Conservation (phyloP, 2,888 invertebrate species). For the Aspidapion aeneum region DNA sequence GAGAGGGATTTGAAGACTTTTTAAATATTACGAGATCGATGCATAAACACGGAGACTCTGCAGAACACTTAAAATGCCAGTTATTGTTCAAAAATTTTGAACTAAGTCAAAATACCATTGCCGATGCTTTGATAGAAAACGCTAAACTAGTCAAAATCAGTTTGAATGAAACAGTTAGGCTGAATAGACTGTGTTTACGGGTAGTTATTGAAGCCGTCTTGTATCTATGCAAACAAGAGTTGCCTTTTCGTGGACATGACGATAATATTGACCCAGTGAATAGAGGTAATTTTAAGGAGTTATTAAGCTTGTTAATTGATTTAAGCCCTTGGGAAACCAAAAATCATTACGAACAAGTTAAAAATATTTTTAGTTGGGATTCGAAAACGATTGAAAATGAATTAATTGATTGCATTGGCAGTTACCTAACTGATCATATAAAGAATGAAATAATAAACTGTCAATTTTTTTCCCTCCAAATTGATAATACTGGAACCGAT, state of each 20-base stretch:
- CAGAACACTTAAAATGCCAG: slow-evolving; percentile 19
- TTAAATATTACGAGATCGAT: slow-evolving; percentile 13
- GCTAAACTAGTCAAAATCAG: slow-evolving; percentile 15
- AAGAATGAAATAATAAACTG: slow-evolving; percentile 20
- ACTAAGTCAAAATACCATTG: slow-evolving; percentile 10
- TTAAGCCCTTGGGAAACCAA: slow-evolving; percentile 20
- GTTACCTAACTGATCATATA: slow-evolving; percentile 24
- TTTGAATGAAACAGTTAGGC: slow-evolving; percentile 18
- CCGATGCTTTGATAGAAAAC: slow-evolving; percentile 17
- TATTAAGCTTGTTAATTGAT: slow-evolving; percentile 16
- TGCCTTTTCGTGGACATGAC: slow-evolving; percentile 10
- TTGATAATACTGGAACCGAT: slow-evolving; percentile 28
- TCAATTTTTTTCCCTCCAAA: slow-evolving; percentile 27
- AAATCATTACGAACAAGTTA: too few relatives aligned
- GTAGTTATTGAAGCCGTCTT: slow-evolving; percentile 18
- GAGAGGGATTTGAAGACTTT: slow-evolving; percentile 16
- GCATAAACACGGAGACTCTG: slow-evolving; percentile 16
- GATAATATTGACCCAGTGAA: not conserved
- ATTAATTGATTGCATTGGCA: slow-evolving; percentile 26
- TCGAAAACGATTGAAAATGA: slow-evolving; percentile 27
- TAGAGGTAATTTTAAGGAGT: slow-evolving; percentile 23
- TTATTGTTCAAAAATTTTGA: slow-evolving; percentile 18
- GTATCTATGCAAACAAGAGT: slow-evolving; percentile 23
- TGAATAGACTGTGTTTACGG: slow-evolving; percentile 10
- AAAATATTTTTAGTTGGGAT: slow-evolving; percentile 20